Evolutionary conservation across 1,140 invertebrate genomes (phyloP).

Genomic region (Ladona fulva): DNA sequence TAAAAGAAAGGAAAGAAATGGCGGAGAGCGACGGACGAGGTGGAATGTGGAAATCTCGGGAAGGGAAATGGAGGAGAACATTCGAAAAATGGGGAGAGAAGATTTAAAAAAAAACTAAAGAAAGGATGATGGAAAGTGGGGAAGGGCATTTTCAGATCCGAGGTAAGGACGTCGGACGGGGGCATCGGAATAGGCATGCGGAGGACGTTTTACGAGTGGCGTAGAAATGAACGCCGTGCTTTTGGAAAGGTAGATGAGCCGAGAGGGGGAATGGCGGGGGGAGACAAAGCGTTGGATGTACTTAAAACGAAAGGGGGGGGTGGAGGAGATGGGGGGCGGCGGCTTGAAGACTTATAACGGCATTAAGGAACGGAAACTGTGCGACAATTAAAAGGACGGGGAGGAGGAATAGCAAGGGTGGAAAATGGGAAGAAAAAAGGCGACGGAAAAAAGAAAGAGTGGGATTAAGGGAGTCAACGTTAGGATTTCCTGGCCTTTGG

Average conservation of each 20-base stretch:
- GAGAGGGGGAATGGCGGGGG: not conserved
- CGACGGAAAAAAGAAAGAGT: not conserved
- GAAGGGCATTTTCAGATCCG: not conserved
- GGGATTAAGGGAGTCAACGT: not conserved
- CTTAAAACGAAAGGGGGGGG: not conserved
- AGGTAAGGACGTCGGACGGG: not conserved
- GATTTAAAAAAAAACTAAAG: not conserved
- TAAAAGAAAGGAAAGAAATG: not conserved
- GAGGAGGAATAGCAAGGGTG: not conserved
- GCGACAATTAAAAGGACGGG: constrained; percentile 3
- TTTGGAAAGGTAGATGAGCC: not conserved
- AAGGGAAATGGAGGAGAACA: not conserved
- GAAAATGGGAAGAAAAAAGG: not conserved
- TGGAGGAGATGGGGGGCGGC: not conserved
- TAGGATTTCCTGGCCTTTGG: constrained; percentile 3
- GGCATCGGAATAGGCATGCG: too few relatives aligned
- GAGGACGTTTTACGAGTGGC: too few relatives aligned
- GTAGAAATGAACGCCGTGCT: too few relatives aligned
- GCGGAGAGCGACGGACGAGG: not conserved
- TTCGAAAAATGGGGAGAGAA: not conserved
- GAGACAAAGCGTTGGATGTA: not conserved
- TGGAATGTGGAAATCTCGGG: not conserved
- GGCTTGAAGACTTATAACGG: not conserved
- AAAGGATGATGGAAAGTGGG: not conserved
- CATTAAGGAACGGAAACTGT: constrained; percentile 4